Percentiles rank a stretch among this genome's conserved stretches.
Conservation (phyloP, 2,888 invertebrate genomes). For the Geophilus truncorum region DNA sequence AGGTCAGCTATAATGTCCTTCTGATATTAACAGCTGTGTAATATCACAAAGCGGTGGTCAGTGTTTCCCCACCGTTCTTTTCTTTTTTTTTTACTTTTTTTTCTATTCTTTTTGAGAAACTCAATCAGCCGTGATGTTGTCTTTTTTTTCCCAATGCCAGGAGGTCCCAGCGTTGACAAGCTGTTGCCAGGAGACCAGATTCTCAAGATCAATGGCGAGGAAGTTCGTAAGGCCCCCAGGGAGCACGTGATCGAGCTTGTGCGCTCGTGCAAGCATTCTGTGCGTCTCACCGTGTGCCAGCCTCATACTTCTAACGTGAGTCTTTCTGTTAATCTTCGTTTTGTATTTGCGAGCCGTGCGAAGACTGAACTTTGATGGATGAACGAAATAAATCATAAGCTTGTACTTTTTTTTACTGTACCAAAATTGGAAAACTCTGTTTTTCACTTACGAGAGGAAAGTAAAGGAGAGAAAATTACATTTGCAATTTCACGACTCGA, state of each 20-base stretch:
- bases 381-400: not conserved
- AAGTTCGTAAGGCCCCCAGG: conserved; percentile 75
- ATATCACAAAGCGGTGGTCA: too few species aligned
- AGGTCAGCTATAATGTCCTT: not conserved
- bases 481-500: too few species aligned
- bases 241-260: conserved; percentile 86
- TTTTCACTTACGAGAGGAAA: too few species aligned
- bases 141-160: conserved; percentile 46
- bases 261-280: conserved; percentile 69
- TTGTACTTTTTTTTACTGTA: too few species aligned
- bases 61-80: not conserved
- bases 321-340: conserved; percentile 35
- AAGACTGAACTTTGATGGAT: not conserved
- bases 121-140: conserved; percentile 1
- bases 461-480: too few species aligned
- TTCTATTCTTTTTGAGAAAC: not conserved
- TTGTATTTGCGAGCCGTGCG: not conserved
- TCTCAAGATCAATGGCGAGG: conserved; percentile 81
- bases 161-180: conserved; percentile 86
- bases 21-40: not conserved
- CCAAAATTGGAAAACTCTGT: too few species aligned
- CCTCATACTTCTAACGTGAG: conserved; percentile 65
- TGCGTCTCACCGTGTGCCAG: conserved; percentile 75
- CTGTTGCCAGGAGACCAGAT: conserved; percentile 88
- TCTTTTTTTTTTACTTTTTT: not conserved